phyloP scores from a whole-genome alignment of 2,797 vertebrate genomes.

The Simalia tracyae region DNA sequence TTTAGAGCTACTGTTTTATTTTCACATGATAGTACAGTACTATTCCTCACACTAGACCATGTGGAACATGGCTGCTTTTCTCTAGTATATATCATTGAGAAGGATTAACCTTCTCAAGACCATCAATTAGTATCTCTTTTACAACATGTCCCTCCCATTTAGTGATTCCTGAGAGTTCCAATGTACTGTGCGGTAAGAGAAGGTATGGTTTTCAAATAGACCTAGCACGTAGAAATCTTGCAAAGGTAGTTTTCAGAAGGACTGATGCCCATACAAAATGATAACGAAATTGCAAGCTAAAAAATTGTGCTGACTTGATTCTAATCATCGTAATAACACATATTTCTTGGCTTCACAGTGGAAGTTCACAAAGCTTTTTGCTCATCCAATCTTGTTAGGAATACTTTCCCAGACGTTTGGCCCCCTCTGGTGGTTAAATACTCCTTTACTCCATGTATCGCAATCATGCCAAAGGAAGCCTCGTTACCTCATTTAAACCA shows the following conservation, averaged over 20 bases:
- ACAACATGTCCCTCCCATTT: background rate
- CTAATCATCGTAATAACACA: background rate
- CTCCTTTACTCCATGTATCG: background rate
- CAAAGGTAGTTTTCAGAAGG: background rate
- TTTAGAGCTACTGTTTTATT: background rate
- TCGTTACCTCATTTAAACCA: conserved; percentile 57
- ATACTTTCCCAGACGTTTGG: background rate
- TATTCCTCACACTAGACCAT: background rate
- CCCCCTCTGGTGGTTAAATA: background rate
- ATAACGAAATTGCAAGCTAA: background rate
- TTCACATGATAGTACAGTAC: background rate
- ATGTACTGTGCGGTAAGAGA: background rate
- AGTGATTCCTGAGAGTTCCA: background rate
- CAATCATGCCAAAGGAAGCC: background rate
- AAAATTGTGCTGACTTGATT: background rate
- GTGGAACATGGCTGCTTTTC: background rate
- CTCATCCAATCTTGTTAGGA: background rate
- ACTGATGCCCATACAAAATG: background rate
- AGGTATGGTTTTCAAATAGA: background rate
- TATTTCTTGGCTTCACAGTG: background rate
- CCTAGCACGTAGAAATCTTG: background rate
- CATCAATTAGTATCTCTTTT: background rate
- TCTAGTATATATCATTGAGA: background rate
- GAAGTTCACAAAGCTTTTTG: background rate
- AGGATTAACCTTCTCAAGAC: background rate